Conservation (phyloP, 2,113 vertebrate genomes). For the Manacus vitellinus region DNA sequence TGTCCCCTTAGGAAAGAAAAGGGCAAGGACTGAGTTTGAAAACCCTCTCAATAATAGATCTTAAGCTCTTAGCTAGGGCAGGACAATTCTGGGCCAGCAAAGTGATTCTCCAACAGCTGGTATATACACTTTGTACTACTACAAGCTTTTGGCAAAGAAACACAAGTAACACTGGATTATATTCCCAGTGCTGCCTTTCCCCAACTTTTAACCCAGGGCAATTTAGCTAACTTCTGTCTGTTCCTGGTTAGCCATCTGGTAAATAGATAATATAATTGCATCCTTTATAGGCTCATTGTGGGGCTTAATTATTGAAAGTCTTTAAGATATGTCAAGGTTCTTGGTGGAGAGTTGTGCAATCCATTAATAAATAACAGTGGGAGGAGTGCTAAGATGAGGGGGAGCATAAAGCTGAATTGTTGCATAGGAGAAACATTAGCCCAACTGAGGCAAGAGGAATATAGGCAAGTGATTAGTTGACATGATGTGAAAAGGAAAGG, state of each 20-base stretch:
- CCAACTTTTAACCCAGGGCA: slow-evolving; percentile 53
- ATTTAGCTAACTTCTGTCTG: slow-evolving; percentile 58
- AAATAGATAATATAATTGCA: slow-evolving; percentile 55
- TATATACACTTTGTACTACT: slow-evolving; percentile 16
- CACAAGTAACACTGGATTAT: slow-evolving; percentile 17
- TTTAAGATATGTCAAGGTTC: slow-evolving; percentile 31
- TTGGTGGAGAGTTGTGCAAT: neutral
- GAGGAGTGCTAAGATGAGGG: neutral
- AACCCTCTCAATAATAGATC: slow-evolving; percentile 56
- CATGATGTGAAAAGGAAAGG: neutral
- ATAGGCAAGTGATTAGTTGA: neutral
- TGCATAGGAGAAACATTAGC: neutral
- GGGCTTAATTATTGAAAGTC: slow-evolving; percentile 24
- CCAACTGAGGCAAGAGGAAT: neutral
- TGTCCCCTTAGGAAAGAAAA: slow-evolving; percentile 46
- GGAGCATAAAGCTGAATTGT: neutral
- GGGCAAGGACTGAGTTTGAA: neutral
- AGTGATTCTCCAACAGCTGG: slow-evolving; percentile 45
- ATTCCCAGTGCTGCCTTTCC: slow-evolving; percentile 47
- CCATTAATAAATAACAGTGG: slow-evolving; percentile 40
- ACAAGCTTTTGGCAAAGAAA: slow-evolving; percentile 56
- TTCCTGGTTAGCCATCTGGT: slow-evolving; percentile 59
- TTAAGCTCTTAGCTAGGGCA: slow-evolving; percentile 23
- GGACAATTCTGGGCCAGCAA: slow-evolving; percentile 23
- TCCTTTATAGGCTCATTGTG: slow-evolving; percentile 33